Evolutionary conservation across 1,140 invertebrate species (phyloP).

Genomic region (Dreissena polymorpha): DNA sequence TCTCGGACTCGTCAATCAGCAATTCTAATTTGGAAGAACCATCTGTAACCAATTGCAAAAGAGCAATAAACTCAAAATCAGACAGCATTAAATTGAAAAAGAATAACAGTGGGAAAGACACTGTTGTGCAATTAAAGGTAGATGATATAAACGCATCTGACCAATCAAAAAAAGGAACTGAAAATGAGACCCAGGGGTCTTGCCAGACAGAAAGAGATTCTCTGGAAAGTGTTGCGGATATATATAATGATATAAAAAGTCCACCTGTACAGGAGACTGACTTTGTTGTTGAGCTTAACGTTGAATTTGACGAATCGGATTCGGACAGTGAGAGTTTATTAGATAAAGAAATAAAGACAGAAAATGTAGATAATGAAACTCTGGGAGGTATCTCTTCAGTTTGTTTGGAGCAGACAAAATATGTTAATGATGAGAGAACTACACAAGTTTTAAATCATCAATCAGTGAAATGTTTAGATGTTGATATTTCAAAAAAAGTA

Average conservation of each 20-base stretch:
- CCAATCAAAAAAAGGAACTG: background rate
- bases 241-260: slow-evolving; percentile 10
- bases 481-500: no score
- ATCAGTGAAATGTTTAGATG: no score
- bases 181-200: background rate
- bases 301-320: background rate
- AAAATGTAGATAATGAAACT: background rate
- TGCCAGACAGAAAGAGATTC: no score
- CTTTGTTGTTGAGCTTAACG: background rate
- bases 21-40: no score
- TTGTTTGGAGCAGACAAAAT: background rate
- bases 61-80: no score
- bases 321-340: background rate
- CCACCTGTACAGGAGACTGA: background rate
- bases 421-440: background rate
- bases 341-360: background rate
- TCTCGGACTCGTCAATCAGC: no score
- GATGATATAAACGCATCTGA: background rate
- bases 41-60: no score
- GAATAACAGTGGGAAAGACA: background rate
- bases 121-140: background rate
- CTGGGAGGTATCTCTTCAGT: background rate
- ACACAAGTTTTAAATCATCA: no score
- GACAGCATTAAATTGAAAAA: background rate
- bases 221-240: slow-evolving; percentile 13